Evolutionary conservation across 2,888 invertebrate species (phyloP).

Genomic region (Spatulosminthurus flaviceps): DNA sequence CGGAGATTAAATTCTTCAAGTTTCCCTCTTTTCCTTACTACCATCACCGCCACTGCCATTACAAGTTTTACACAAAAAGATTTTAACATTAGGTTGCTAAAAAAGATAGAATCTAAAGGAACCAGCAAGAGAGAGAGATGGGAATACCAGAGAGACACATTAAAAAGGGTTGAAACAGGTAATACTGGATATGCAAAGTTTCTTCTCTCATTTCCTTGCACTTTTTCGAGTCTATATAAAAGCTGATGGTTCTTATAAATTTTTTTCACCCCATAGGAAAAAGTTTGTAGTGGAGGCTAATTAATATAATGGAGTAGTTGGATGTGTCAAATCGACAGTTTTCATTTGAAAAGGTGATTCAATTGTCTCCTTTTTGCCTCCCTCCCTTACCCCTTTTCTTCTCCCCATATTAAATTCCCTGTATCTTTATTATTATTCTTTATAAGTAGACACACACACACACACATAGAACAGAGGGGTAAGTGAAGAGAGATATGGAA

Average conservation of each 20-base stretch:
- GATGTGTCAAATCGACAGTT: slow-evolving; percentile 34
- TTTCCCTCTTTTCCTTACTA: too few relatives aligned
- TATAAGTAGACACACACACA: too few relatives aligned
- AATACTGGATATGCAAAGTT: slow-evolving; percentile 7
- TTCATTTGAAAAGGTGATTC: slow-evolving; percentile 30
- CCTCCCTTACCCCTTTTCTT: not conserved
- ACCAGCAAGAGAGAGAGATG: slow-evolving; percentile 1
- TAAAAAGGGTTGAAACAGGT: slow-evolving; percentile 27
- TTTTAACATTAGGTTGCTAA: not conserved
- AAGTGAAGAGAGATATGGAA: slow-evolving; percentile 37
- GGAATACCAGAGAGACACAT: slow-evolving; percentile 9
- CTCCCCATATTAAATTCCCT: not conserved
- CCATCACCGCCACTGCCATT: too few relatives aligned
- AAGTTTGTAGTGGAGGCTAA: slow-evolving; percentile 27
- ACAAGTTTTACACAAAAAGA: not conserved
- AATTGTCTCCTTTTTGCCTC: slow-evolving; percentile 7
- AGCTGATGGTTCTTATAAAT: not conserved
- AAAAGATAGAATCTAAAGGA: not conserved
- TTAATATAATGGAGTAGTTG: slow-evolving; percentile 38
- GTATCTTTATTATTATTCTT: slow-evolving; percentile 15
- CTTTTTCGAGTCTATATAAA: slow-evolving; percentile 2
- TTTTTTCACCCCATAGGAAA: not conserved
- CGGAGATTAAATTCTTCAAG: slow-evolving; percentile 14
- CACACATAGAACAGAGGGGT: not conserved
- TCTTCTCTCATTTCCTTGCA: slow-evolving; percentile 8